Conservation (phyloP, 2,113 vertebrate genomes). For the Lepisosteus oculatus region DNA sequence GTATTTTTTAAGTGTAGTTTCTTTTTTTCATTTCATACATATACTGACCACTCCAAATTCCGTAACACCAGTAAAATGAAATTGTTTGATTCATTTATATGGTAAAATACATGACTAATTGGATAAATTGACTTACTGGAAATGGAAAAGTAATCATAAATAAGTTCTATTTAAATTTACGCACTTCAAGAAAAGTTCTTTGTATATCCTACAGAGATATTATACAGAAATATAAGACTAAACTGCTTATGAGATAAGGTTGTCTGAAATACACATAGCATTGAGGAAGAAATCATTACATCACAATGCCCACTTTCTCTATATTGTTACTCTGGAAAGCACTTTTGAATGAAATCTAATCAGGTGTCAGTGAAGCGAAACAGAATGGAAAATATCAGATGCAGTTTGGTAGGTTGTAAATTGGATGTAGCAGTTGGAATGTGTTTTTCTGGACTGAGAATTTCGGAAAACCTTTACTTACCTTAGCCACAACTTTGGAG, state of each 20-base stretch:
- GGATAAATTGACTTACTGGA: too few relatives aligned
- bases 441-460: neutral
- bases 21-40: too few relatives aligned
- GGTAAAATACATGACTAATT: too few relatives aligned
- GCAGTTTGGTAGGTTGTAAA: neutral
- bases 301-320: neutral
- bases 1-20: too few relatives aligned
- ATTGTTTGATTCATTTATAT: too few relatives aligned
- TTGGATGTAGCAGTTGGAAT: conserved; percentile 3
- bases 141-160: too few relatives aligned
- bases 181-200: conserved; percentile 5
- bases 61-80: too few relatives aligned
- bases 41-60: too few relatives aligned
- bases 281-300: neutral
- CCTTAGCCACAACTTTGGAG: neutral
- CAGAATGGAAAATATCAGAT: neutral
- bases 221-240: neutral
- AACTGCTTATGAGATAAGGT: neutral
- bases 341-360: conserved; percentile 17
- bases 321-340: conserved; percentile 6
- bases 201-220: conserved; percentile 16
- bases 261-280: neutral
- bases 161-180: too few relatives aligned
- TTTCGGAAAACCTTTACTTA: conserved; percentile 1
- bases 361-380: conserved; percentile 15